Base-by-base conservation (phyloP, 1,140 invertebrate genomes). In the Cotesia vestalis region DNA sequence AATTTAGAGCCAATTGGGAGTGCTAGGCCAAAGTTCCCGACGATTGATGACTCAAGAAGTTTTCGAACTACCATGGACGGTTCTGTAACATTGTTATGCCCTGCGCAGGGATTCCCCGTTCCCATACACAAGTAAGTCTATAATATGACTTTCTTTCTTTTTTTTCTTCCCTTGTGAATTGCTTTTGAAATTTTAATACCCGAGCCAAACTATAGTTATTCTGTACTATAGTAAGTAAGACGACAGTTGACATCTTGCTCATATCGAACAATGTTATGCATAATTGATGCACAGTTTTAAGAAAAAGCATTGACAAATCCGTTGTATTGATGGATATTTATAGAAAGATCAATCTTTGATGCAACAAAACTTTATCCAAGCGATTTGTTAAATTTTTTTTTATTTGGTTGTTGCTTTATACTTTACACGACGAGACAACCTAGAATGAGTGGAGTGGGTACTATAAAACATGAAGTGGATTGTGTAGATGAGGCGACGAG, bases 1-100 rank as follows among this genome's bases (percentile, higher is more conserved):
- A 52, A 68, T 64, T 76, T 88, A 94, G 92, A 94, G 84, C 92
- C 92, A 20, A 89, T 93, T 75, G 91, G 90, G 74, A 91, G 91
- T 80, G 91, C 91, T 62, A 88, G 89, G 77, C 92, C 92, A 72
- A 91, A 91, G 82, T 89, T 92, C 71, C 90, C 90, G 52, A 89
- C 90, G 63, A 83, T 90, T 84, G 91, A 92, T 83, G 91, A 88
- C 80, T 88, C 88, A 74, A 88, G 89, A 82, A 88, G 89, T 76
- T 91, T 91, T 83, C 70, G 89, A 88, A 72, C 85, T 89, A 77
- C 83, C 89, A 80, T 91, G 90, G 73, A 72, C 59, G 73, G 64
- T 46, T 75, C 78, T 14, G 76, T 75, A 27, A 81, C 79, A 71
- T 74, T 86, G 68, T 88, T 88, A 83, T 91, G 90, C 79, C 89